These are phyloP conservation scores for Coecobrya sp. DNA, from an alignment of 2,888 invertebrate genomes.

Conservation along the genomic window DNA sequence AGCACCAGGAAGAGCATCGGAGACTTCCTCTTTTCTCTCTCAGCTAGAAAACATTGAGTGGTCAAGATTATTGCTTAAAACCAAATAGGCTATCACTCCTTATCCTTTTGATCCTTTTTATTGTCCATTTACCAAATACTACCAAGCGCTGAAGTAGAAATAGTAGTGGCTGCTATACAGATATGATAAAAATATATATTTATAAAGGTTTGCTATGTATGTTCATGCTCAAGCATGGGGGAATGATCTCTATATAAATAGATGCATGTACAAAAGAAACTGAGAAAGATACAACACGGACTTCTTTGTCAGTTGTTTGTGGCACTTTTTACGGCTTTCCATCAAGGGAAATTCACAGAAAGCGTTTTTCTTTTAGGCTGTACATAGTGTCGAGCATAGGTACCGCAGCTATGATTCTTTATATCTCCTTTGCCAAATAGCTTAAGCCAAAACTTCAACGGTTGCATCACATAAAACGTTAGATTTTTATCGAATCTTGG, in stretches of 20 bases:
- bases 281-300: background rate
- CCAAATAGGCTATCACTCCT: constrained; percentile 80
- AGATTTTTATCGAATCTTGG: constrained; percentile 53
- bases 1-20: background rate
- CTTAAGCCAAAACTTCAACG: constrained; percentile 56
- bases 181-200: background rate
- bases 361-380: background rate
- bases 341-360: constrained; percentile 62
- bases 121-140: constrained; percentile 74
- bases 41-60: constrained; percentile 82
- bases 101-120: constrained; percentile 81
- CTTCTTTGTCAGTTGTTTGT: constrained; percentile 52
- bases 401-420: background rate
- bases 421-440: background rate
- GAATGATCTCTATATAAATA: background rate
- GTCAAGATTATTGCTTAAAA: constrained; percentile 82
- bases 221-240: background rate
- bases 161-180: background rate
- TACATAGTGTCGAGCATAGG: background rate
- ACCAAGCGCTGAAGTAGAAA: background rate
- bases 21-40: constrained; percentile 64
- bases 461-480: constrained; percentile 66
- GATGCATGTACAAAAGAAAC: background rate
- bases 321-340: constrained; percentile 65
- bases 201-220: background rate